Evolutionary conservation across 2,113 vertebrate species (phyloP).

Genomic region (Polypterus senegalus): DNA sequence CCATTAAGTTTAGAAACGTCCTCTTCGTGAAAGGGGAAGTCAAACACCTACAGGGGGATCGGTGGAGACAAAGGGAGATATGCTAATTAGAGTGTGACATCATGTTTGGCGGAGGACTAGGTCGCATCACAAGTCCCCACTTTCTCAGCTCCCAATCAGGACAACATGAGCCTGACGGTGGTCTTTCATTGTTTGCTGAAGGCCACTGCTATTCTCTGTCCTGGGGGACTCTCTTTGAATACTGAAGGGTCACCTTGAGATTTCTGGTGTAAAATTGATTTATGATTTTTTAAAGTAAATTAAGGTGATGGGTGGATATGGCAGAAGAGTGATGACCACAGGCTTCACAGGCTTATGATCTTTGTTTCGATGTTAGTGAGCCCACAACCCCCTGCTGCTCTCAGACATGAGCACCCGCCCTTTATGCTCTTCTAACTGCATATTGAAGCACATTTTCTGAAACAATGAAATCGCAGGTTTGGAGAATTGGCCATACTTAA

Average conservation of each 20-base stretch:
- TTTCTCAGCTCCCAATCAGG: neutral
- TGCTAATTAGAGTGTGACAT: neutral
- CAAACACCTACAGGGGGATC: conserved; percentile 45
- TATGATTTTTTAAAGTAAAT: no score
- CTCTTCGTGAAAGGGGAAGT: conserved; percentile 44
- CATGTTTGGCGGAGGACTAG: conserved; percentile 8
- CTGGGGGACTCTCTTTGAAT: neutral
- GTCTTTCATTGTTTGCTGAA: neutral
- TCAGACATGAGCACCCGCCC: no score
- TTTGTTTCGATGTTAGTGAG: no score
- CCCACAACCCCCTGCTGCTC: no score
- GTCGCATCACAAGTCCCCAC: neutral
- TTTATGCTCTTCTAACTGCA: no score
- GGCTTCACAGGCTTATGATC: no score
- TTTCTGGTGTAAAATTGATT: neutral
- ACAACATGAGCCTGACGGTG: neutral
- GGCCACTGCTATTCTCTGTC: neutral
- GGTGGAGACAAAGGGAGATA: neutral
- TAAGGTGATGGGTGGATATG: no score
- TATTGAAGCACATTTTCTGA: no score
- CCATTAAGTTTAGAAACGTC: conserved; percentile 50
- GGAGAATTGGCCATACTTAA: no score
- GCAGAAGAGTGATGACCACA: no score
- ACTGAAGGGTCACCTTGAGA: neutral
- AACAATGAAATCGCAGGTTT: no score